Evolutionary conservation across 1,140 invertebrate species (phyloP).

Genomic region (Yoshiicerus persimilis): DNA sequence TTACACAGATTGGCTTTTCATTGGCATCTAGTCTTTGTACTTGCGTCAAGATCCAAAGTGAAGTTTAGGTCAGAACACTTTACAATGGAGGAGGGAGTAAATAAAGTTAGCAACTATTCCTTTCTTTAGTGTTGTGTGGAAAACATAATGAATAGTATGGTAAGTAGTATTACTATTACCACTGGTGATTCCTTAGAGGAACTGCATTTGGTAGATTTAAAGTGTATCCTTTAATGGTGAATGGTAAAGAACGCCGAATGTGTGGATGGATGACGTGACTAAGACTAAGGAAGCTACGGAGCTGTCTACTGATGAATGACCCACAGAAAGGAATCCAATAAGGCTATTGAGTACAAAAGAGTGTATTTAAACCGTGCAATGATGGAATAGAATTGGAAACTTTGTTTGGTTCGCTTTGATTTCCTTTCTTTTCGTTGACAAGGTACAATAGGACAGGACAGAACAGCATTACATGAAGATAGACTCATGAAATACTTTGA

Average conservation of each 20-base stretch:
- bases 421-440: conserved; percentile 1
- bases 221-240: not conserved
- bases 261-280: not conserved
- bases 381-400: not conserved
- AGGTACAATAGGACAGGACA: not conserved
- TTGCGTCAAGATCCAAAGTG: not conserved
- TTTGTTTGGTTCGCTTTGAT: not conserved
- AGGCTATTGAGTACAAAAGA: not conserved
- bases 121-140: not conserved
- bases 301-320: not conserved
- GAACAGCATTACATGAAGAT: not conserved
- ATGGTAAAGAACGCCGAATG: not conserved
- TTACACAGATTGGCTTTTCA: not conserved
- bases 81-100: not conserved
- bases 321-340: not conserved
- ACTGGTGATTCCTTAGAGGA: not conserved
- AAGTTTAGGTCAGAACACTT: not conserved
- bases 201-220: not conserved
- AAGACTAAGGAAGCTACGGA: not conserved
- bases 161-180: not conserved
- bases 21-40: not conserved
- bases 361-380: not conserved
- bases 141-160: not conserved
- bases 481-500: not conserved
- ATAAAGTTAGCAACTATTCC: not conserved